phyloP scores from a whole-genome alignment of 1,140 invertebrate species.

The Vanessa tameamea region DNA sequence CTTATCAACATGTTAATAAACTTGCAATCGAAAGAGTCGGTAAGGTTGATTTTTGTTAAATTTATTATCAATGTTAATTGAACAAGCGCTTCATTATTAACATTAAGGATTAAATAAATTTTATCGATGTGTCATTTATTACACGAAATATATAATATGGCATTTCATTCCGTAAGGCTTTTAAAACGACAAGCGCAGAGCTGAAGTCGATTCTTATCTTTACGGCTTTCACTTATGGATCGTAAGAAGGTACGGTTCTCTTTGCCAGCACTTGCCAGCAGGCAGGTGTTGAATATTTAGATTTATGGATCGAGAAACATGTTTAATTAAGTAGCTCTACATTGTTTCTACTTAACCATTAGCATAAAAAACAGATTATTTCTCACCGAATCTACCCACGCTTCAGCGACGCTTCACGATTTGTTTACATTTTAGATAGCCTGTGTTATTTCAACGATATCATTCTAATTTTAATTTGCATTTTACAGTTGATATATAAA shows the following conservation, averaged over 20 bases:
- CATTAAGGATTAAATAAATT: constrained; percentile 27
- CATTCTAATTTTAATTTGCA: not conserved
- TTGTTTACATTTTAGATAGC: constrained; percentile 35
- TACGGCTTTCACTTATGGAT: constrained; percentile 51
- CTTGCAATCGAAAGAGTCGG: not conserved
- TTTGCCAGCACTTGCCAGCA: constrained; percentile 39
- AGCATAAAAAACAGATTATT: constrained; percentile 54
- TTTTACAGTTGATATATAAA: not conserved
- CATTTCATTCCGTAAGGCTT: constrained; percentile 27
- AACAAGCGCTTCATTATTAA: constrained; percentile 17
- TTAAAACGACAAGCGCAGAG: constrained; percentile 32
- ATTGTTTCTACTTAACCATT: constrained; percentile 57
- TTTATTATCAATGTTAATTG: constrained; percentile 9
- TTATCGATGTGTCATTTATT: constrained; percentile 24
- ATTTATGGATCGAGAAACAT: constrained; percentile 74
- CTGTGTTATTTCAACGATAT: constrained; percentile 18
- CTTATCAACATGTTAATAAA: not conserved
- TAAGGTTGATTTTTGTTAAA: not conserved
- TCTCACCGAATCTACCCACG: constrained; percentile 45
- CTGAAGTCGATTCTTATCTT: constrained; percentile 52
- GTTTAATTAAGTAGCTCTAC: constrained; percentile 69
- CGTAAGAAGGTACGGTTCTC: constrained; percentile 44
- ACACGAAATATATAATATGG: constrained; percentile 20
- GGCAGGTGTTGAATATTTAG: constrained; percentile 61
- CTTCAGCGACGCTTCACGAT: constrained; percentile 33